phyloP scores from a whole-genome alignment of 1,140 invertebrate genomes.

The Drosophila kikkawai region DNA sequence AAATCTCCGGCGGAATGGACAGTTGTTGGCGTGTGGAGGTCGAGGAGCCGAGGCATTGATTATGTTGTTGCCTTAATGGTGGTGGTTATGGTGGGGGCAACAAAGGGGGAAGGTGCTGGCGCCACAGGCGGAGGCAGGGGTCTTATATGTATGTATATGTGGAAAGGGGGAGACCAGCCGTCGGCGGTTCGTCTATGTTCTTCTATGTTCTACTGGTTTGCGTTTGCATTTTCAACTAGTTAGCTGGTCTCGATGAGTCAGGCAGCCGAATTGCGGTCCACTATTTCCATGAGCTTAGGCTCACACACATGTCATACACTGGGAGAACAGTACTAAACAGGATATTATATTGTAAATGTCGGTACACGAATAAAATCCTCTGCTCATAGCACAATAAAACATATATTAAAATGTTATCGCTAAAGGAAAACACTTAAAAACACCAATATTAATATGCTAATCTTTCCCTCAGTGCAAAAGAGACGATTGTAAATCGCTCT shows the following conservation, averaged over 20 bases:
- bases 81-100: background rate
- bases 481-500: background rate
- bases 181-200: conserved; percentile 35
- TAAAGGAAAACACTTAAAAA: background rate
- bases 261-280: conserved; percentile 75
- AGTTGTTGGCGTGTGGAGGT: conserved; percentile 3
- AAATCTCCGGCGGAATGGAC: conserved; percentile 12
- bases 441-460: background rate
- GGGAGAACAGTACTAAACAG: background rate
- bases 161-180: background rate
- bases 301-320: conserved; percentile 12
- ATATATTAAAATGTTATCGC: background rate
- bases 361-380: background rate
- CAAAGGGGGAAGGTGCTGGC: background rate
- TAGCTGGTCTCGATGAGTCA: conserved; percentile 41
- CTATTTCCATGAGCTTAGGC: conserved; percentile 59
- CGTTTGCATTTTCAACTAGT: conserved; percentile 77
- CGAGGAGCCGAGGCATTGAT: conserved; percentile 45
- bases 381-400: no score
- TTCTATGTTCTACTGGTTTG: conserved; percentile 40
- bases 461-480: conserved; percentile 14
- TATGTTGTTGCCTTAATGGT: conserved; percentile 45
- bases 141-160: background rate
- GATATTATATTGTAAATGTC: background rate
- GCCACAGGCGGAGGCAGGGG: background rate